Base-by-base conservation (phyloP, 1,140 invertebrate genomes). In the Saccostrea echinata region DNA sequence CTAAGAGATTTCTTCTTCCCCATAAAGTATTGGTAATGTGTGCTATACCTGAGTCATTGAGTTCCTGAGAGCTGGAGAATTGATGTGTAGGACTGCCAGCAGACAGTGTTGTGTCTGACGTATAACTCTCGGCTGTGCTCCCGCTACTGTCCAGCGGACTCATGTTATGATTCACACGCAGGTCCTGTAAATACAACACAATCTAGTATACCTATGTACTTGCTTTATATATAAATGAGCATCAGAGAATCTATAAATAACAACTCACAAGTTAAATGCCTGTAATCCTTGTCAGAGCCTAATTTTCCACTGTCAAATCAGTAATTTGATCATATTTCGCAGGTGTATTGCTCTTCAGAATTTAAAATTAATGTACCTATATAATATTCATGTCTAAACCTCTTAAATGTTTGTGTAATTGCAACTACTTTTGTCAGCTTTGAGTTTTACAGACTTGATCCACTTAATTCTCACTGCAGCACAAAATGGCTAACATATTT, bases 101-200 rank as follows among this genome's bases (percentile, higher is more conserved):
- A 13, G 91, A 92, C 18, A 91, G 76, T 52, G 93, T 91, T 12
- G 92, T 91, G 64, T 94, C 93, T 52, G 94, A 94, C 16, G 93
- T 92, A 81, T 93, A 92, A 84, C 93, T 94, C 85, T 94, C 94
- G 52, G 92, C 92, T 21, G 91, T 92, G 86, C 93, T 94, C 18
- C 94, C 94, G 76, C 92, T 93, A 85, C 94, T 94, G 88, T 92
- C 94, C 30, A 94, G 55, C 3, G 94, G 94, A 91, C 94, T 94
- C 80, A 89, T 87, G 80, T 92, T 94, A 84, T 93, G 89, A 84
- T 93, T 91, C 16, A 90, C 85, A 88, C 94, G 86, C 85, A 94
- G 30, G 81, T 94, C 94, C 94, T 94, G 86, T 21, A 92, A 91
- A 61, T n/a, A n/a, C 55, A 61, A 21, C 4, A n/a, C 18, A 61